Evolutionary conservation across 2,888 invertebrate genomes (phyloP).

Genomic region (Euclidia mi): DNA sequence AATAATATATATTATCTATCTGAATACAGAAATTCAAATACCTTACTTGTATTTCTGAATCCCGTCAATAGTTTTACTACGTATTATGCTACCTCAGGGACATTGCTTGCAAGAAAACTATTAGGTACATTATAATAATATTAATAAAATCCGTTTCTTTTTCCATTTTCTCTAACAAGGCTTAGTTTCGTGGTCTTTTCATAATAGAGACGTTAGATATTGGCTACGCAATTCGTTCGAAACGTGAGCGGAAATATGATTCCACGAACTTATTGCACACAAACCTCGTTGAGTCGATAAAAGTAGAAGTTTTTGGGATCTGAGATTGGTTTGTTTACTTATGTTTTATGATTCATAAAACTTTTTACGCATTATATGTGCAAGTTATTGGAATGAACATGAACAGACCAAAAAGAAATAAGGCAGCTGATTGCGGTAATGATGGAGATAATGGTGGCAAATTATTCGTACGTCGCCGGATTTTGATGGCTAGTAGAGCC

Average conservation of each 20-base stretch:
- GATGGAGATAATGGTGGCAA: too few species aligned
- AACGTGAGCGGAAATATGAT: slow-evolving; percentile 47
- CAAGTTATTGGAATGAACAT: background rate
- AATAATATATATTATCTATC: too few species aligned
- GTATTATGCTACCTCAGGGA: too few species aligned
- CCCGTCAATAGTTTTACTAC: too few species aligned
- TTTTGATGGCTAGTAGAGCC: too few species aligned
- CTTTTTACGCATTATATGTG: background rate
- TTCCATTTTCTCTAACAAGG: slow-evolving; percentile 26
- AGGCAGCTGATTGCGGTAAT: too few species aligned
- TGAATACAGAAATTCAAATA: too few species aligned
- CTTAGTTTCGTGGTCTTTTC: slow-evolving; percentile 10
- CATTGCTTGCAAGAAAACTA: too few species aligned
- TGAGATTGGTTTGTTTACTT: slow-evolving; percentile 18
- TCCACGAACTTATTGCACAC: slow-evolving; percentile 23
- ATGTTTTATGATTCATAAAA: slow-evolving; percentile 10
- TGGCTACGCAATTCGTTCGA: slow-evolving; percentile 29
- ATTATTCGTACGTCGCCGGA: too few species aligned
- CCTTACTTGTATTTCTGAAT: too few species aligned
- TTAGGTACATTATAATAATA: background rate
- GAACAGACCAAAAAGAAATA: too few species aligned
- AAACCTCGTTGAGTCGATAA: slow-evolving; percentile 24
- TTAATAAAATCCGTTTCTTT: slow-evolving; percentile 25
- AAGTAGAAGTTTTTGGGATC: slow-evolving; percentile 18
- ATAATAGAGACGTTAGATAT: slow-evolving; percentile 31